Percentiles rank a stretch among this genome's conserved stretches.
Conservation (phyloP, 2,888 invertebrate species). For the Nemurella pictetii region DNA sequence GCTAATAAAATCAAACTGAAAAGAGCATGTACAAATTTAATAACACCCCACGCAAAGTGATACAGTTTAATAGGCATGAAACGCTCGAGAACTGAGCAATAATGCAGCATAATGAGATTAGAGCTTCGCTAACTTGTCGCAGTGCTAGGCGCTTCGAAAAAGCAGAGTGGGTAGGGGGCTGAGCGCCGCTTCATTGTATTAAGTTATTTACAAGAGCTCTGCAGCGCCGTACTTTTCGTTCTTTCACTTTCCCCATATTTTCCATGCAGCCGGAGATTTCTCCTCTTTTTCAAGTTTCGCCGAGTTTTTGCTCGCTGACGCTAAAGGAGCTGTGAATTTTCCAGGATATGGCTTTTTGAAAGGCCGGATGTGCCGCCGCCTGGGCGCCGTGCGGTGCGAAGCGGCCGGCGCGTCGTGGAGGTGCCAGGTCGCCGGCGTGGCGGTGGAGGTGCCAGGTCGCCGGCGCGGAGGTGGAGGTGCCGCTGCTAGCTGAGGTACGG, state of each 20-base stretch:
- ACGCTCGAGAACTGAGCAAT: neutral
- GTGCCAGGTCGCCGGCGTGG: neutral
- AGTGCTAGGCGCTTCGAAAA: neutral
- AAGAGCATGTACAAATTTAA: neutral
- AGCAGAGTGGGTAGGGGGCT: neutral
- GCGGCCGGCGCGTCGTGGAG: neutral
- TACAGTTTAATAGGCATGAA: neutral
- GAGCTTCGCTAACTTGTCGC: neutral
- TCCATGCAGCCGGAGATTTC: neutral
- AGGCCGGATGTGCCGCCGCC: neutral
- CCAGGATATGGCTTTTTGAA: neutral
- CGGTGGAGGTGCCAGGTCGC: neutral
- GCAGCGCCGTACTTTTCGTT: neutral
- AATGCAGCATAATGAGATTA: neutral
- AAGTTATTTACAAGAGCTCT: neutral
- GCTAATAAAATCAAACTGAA: neutral
- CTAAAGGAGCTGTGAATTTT: neutral
- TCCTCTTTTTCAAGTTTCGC: neutral
- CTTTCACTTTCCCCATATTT: neutral
- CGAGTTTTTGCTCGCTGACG: neutral
- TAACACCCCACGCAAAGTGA: neutral
- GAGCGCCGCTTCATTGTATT: neutral
- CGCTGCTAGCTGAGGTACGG: too few species aligned
- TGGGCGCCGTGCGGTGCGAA: neutral
- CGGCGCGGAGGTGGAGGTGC: neutral